These are phyloP conservation scores for Psittacula echo DNA, from an alignment of 2,797 vertebrate genomes.

Conservation along the genomic window DNA sequence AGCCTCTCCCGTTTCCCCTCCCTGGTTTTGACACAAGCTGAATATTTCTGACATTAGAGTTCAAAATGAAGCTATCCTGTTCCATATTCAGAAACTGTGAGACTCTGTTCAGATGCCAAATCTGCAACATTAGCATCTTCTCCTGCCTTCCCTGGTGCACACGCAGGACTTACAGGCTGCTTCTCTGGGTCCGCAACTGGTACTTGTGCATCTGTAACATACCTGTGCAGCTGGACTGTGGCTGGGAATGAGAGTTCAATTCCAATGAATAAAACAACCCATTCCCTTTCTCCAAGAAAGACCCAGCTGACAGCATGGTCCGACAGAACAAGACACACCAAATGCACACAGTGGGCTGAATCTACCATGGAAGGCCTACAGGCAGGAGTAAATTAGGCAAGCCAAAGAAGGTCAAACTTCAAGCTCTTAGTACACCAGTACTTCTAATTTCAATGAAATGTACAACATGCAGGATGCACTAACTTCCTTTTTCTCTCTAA, in stretches of 20 bases:
- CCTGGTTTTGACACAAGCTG: not conserved
- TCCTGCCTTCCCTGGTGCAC: not conserved
- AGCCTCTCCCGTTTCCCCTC: not conserved
- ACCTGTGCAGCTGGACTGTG: not conserved
- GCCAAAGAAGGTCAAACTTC: not conserved
- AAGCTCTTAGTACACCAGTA: not conserved
- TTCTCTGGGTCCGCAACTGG: not conserved
- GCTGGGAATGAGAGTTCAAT: not conserved
- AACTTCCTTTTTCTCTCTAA: not conserved
- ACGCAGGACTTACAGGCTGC: not conserved
- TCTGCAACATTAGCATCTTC: not conserved
- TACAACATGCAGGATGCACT: not conserved
- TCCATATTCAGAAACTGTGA: not conserved
- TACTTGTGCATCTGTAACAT: not conserved
- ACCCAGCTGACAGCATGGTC: not conserved
- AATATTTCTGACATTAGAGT: not conserved
- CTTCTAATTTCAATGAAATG: not conserved
- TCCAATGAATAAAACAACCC: not conserved
- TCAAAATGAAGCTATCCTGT: not conserved
- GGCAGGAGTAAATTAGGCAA: not conserved
- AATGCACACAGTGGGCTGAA: not conserved
- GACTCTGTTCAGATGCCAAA: not conserved
- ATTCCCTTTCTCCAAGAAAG: not conserved
- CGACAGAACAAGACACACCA: not conserved
- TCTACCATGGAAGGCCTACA: not conserved